These are phyloP conservation scores for Drosophila mimetica DNA, from an alignment of 2,888 invertebrate species.

Conservation along the genomic window DNA sequence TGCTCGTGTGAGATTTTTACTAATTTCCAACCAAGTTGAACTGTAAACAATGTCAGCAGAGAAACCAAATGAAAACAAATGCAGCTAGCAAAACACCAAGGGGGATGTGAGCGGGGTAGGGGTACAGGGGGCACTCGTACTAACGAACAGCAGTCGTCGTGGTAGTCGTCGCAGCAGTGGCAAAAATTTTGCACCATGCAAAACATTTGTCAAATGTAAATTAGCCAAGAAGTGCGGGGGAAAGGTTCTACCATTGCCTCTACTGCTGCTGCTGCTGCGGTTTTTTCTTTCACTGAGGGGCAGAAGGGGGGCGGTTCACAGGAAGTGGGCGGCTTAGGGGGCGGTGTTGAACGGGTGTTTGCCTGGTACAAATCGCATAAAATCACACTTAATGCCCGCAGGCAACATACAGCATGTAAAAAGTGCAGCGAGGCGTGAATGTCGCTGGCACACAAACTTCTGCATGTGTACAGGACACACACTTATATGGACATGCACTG, in stretches of 20 bases:
- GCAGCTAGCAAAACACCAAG: constrained; percentile 73
- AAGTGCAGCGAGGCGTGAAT: constrained; percentile 77
- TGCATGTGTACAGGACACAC: constrained; percentile 49
- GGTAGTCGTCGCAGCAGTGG: constrained; percentile 59
- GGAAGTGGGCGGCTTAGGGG: constrained; percentile 15
- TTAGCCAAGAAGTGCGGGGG: constrained; percentile 63
- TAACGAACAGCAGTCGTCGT: constrained; percentile 71
- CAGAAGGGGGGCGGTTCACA: constrained; percentile 7
- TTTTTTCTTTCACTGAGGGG: constrained; percentile 39
- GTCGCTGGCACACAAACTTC: constrained; percentile 72
- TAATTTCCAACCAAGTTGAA: constrained; percentile 76
- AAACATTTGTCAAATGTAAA: constrained; percentile 82
- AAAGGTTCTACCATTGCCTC: constrained; percentile 14
- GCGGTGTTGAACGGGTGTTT: constrained; percentile 34
- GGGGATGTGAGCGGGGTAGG: constrained; percentile 14
- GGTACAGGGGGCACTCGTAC: constrained; percentile 17
- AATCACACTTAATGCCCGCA: constrained; percentile 82
- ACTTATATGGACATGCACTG: constrained; percentile 2
- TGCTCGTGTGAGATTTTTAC: constrained; percentile 67
- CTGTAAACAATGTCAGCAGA: constrained; percentile 78
- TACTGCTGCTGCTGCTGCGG: constrained; percentile 11
- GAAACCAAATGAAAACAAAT: constrained; percentile 79
- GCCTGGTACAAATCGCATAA: constrained; percentile 75
- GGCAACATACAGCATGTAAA: constrained; percentile 71
- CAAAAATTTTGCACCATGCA: constrained; percentile 74